Evolutionary conservation across 2,797 vertebrate species (phyloP).

Genomic region (Platyrinchus mystaceus): DNA sequence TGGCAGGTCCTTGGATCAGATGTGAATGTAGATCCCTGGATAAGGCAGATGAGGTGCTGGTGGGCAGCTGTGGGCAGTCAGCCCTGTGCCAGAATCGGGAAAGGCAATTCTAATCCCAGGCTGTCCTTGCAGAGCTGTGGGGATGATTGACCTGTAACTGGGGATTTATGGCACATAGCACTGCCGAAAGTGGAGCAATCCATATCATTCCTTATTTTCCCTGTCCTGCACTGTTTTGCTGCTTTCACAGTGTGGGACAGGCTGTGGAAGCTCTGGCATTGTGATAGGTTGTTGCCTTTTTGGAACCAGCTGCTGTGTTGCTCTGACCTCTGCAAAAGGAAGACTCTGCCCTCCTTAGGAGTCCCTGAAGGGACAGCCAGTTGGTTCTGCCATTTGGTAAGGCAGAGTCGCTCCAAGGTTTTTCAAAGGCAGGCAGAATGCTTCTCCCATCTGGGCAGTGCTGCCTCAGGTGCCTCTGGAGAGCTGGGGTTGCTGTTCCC

Average conservation of each 20-base stretch:
- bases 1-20: neutral
- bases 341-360: neutral
- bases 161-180: accelerated
- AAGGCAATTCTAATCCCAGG: neutral
- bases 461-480: neutral
- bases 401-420: neutral
- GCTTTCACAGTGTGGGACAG: neutral
- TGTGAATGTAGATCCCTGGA: accelerated
- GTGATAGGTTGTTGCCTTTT: neutral
- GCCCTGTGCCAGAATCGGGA: neutral
- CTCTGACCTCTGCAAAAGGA: neutral
- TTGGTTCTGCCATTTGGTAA: neutral
- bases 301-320: neutral
- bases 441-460: neutral
- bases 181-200: neutral
- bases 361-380: neutral
- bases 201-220: neutral
- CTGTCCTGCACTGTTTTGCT: neutral
- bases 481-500: neutral
- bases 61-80: neutral
- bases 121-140: neutral
- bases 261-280: neutral
- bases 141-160: neutral
- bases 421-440: neutral
- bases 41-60: neutral